Evolutionary conservation across 2,888 invertebrate species (phyloP).

Genomic region (Philereme vetulata): DNA sequence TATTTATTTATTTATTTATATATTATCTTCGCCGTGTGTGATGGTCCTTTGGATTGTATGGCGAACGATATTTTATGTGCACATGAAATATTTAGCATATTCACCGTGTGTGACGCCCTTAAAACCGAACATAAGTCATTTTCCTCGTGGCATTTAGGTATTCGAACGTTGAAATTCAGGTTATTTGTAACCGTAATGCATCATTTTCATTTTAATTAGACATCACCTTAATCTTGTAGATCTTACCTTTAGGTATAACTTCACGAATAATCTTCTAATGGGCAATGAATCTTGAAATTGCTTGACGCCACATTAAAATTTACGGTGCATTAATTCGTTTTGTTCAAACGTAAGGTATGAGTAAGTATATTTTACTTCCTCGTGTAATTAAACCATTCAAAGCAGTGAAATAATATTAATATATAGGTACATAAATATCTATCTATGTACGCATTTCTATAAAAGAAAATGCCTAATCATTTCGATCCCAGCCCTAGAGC

Average conservation of each 20-base stretch:
- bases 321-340: conserved; percentile 30
- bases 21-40: not conserved
- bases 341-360: conserved; percentile 1
- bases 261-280: conserved; percentile 32
- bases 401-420: not conserved
- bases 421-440: no score
- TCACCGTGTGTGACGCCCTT: not conserved
- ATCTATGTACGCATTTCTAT: no score
- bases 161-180: conserved; percentile 7
- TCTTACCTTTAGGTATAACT: conserved; percentile 12
- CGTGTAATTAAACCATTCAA: not conserved
- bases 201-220: conserved; percentile 28
- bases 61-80: no score
- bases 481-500: no score
- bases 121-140: conserved; percentile 15
- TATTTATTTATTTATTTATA: no score
- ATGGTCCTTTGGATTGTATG: no score
- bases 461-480: no score
- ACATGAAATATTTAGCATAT: no score
- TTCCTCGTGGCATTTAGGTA: conserved; percentile 16
- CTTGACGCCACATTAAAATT: conserved; percentile 32
- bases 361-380: not conserved
- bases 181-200: conserved; percentile 24
- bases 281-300: conserved; percentile 36
- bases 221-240: conserved; percentile 23